Evolutionary conservation across 1,140 invertebrate genomes (phyloP).

Genomic region (Drosophila serrata): DNA sequence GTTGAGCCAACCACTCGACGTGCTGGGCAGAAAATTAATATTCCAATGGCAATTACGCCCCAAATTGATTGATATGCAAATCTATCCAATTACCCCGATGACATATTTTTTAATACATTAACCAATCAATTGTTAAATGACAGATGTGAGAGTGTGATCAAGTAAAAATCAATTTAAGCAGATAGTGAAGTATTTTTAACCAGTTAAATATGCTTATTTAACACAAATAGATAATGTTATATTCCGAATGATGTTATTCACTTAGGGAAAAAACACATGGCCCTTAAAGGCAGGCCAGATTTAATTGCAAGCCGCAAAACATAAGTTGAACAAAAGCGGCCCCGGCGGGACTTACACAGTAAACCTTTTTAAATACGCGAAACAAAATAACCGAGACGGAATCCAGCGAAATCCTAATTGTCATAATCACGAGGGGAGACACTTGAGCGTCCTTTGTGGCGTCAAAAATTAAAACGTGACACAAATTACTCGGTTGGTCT

Average conservation of each 20-base stretch:
- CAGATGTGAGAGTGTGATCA: not conserved
- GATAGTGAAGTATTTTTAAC: not conserved
- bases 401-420: conserved; percentile 66
- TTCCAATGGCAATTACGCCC: conserved; percentile 36
- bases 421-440: conserved; percentile 67
- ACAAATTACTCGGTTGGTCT: conserved; percentile 70
- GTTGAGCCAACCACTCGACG: conserved; percentile 27
- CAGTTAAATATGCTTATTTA: not conserved
- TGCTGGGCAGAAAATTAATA: conserved; percentile 12
- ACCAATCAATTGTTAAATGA: conserved; percentile 22
- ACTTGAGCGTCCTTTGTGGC: conserved; percentile 64
- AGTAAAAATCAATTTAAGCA: conserved; percentile 1
- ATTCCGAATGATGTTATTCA: not conserved
- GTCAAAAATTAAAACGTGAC: conserved; percentile 81
- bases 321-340: conserved; percentile 37
- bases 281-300: conserved; percentile 1
- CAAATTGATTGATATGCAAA: conserved; percentile 48
- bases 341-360: conserved; percentile 41
- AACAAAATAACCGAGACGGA: conserved; percentile 37
- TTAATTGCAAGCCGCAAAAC: conserved; percentile 27
- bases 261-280: not conserved
- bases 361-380: conserved; percentile 58
- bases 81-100: conserved; percentile 36
- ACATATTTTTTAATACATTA: conserved; percentile 24
- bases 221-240: not conserved